phyloP scores from a whole-genome alignment of 2,113 vertebrate species.

The Sebastes fasciatus region DNA sequence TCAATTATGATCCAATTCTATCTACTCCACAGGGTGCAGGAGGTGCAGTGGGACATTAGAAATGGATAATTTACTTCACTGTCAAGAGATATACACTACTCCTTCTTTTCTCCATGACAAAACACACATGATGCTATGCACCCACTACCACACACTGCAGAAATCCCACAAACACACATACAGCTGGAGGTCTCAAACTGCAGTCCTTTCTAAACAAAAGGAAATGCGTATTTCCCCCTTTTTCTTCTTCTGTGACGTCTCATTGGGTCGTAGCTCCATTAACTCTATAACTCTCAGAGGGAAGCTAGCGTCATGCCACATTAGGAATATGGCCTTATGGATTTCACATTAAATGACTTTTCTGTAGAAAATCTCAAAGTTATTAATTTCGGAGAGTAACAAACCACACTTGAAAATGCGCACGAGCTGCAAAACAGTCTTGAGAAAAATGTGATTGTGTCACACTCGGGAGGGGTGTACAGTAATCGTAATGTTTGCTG shows the following conservation, averaged over 20 bases:
- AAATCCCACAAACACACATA: conserved; percentile 26
- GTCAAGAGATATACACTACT: conserved; percentile 49
- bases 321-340: conserved; percentile 68
- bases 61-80: conserved; percentile 74
- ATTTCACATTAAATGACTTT: conserved; percentile 69
- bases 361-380: conserved; percentile 33
- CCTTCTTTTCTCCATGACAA: conserved; percentile 44
- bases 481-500: conserved; percentile 29
- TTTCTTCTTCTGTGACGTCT: conserved; percentile 40
- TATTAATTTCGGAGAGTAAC: conserved; percentile 29
- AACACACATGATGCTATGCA: conserved; percentile 36
- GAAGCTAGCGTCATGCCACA: conserved; percentile 66
- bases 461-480: background rate
- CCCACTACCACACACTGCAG: conserved; percentile 8
- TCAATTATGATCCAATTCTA: conserved; percentile 78
- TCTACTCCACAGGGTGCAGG: conserved; percentile 67
- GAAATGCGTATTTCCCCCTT: conserved; percentile 21
- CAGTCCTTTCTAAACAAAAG: conserved; percentile 29
- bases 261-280: conserved; percentile 68
- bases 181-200: conserved; percentile 19
- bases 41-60: conserved; percentile 63
- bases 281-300: conserved; percentile 64
- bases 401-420: conserved; percentile 9
- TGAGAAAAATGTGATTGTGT: background rate
- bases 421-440: background rate